Percentiles rank a stretch among this genome's conserved stretches.
phyloP scores from a whole-genome alignment of 2,797 vertebrate genomes.

The Pseudocheirus occidentalis region DNA sequence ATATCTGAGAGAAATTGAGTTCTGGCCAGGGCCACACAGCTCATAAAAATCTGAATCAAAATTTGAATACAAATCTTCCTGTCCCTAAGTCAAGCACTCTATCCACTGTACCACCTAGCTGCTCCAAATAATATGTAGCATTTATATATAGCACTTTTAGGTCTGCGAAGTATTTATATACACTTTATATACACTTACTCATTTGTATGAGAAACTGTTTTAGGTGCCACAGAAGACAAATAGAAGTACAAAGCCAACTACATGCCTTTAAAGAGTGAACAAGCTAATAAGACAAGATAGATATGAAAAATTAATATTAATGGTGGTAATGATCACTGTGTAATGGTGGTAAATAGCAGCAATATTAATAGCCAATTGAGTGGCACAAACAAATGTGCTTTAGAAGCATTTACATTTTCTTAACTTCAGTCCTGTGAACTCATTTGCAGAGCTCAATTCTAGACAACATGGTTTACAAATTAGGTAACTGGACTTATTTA shows the following conservation, averaged over 20 bases:
- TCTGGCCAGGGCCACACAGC: background rate
- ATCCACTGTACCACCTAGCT: background rate
- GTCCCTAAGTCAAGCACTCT: background rate
- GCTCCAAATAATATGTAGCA: background rate
- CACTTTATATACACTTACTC: background rate
- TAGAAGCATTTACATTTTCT: background rate
- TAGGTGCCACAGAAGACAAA: background rate
- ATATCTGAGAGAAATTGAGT: background rate
- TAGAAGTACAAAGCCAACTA: background rate
- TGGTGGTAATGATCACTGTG: background rate
- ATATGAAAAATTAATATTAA: conserved; percentile 8
- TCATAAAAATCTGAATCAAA: background rate
- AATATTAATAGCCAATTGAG: background rate
- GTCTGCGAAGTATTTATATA: background rate
- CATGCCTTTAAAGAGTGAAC: background rate
- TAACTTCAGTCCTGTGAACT: background rate
- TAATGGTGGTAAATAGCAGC: background rate
- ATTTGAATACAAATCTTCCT: background rate
- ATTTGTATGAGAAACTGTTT: background rate
- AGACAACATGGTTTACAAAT: conserved; percentile 10
- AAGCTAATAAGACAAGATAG: background rate
- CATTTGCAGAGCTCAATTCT: background rate
- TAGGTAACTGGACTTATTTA: conserved; percentile 3
- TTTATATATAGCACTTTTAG: background rate
- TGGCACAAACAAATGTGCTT: background rate